phyloP scores from a whole-genome alignment of 2,888 invertebrate genomes.

The Tethea ocularis region DNA sequence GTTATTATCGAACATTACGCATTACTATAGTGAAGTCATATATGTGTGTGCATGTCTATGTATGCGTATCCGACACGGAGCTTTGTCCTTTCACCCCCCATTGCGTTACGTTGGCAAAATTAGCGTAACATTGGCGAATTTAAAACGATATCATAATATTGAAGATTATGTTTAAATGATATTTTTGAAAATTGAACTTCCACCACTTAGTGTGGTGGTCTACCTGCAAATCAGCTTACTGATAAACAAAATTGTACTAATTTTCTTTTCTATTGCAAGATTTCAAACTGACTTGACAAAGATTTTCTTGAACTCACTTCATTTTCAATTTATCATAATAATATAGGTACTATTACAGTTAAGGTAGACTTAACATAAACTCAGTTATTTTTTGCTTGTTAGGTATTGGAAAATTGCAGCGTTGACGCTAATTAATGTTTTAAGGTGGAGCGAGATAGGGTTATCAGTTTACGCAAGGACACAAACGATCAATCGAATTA shows the following conservation, averaged over 20 bases:
- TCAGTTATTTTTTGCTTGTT: background rate
- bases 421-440: background rate
- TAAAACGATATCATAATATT: slow-evolving; percentile 47
- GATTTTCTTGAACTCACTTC: background rate
- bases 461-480: background rate
- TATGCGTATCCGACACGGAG: slow-evolving; percentile 30
- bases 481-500: background rate
- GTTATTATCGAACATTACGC: background rate
- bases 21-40: slow-evolving; percentile 64
- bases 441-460: background rate
- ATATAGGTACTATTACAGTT: no score
- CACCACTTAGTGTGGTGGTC: no score
- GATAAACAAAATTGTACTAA: no score
- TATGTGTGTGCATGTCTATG: background rate
- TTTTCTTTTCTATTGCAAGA: no score
- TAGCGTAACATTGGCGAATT: slow-evolving; percentile 63
- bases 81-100: slow-evolving; percentile 28
- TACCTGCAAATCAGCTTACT: no score
- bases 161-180: background rate
- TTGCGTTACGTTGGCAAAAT: slow-evolving; percentile 43
- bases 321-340: background rate
- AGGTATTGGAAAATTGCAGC: background rate
- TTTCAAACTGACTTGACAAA: background rate
- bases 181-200: no score
- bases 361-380: background rate